phyloP scores from a whole-genome alignment of 2,797 vertebrate genomes.

The Euphonia xanthogaster region DNA sequence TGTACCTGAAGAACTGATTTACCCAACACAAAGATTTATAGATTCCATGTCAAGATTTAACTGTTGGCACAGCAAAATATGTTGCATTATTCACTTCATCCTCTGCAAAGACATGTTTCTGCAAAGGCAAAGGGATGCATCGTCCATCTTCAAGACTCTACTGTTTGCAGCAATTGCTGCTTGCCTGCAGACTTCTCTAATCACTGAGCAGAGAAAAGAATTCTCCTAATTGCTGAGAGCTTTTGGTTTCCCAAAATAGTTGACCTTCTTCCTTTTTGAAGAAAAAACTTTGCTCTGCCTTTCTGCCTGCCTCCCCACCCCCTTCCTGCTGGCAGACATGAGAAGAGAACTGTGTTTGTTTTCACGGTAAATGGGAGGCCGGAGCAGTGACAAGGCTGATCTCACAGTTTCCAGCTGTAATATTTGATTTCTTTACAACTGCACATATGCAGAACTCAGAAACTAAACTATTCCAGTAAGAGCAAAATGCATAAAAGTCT shows the following conservation, averaged over 20 bases:
- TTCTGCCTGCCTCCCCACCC: constrained; percentile 5
- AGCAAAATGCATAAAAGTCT: not conserved
- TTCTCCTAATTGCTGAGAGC: constrained; percentile 43
- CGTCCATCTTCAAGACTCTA: not conserved
- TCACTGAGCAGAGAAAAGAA: constrained; percentile 38
- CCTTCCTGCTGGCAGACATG: constrained; percentile 44
- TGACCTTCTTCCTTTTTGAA: constrained; percentile 48
- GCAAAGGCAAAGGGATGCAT: not conserved
- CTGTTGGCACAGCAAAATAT: not conserved
- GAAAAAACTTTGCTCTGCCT: constrained; percentile 37
- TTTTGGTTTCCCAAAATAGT: constrained; percentile 60
- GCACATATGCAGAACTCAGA: constrained; percentile 32
- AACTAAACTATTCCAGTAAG: not conserved
- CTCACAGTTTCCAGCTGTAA: constrained; percentile 65
- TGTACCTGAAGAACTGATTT: not conserved
- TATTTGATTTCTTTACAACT: constrained; percentile 57
- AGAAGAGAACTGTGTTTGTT: constrained; percentile 54
- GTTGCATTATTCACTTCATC: not conserved
- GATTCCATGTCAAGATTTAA: not conserved
- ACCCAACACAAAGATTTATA: not conserved
- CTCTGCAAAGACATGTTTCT: not conserved
- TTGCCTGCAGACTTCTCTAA: constrained; percentile 36
- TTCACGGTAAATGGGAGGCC: constrained; percentile 18
- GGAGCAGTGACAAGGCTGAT: not conserved
- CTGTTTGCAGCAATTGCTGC: not conserved